These are phyloP conservation scores for Ceratitis capitata DNA, from an alignment of 1,140 invertebrate genomes.

Conservation along the genomic window DNA sequence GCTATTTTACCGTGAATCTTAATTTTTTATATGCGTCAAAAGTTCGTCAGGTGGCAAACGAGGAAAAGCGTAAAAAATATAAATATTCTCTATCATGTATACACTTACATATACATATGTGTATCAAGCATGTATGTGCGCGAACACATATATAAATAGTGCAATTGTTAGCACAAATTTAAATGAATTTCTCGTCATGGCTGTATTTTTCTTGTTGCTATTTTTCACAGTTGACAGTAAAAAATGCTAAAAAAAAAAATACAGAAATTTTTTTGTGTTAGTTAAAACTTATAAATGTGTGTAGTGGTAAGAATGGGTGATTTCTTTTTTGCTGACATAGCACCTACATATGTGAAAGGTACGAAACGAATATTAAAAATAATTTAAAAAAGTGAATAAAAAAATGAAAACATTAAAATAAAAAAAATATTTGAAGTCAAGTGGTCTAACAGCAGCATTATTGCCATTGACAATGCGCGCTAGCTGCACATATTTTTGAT, in stretches of 20 bases:
- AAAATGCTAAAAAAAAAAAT: not conserved
- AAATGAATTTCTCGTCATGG: not conserved
- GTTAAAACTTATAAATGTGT: not conserved
- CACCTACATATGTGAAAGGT: not conserved
- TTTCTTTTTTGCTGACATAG: not conserved
- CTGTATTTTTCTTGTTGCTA: not conserved
- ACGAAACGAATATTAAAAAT: not conserved
- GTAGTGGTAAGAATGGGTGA: not conserved
- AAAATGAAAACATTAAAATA: not conserved
- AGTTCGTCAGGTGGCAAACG: not conserved
- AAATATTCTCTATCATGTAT: not conserved
- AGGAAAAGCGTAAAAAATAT: not conserved
- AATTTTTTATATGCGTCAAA: not conserved
- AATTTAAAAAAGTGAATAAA: not conserved
- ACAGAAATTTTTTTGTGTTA: not conserved
- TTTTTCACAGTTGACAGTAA: not conserved
- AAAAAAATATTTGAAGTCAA: not conserved
- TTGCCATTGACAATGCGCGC: not conserved
- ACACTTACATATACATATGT: not conserved
- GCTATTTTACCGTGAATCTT: not conserved
- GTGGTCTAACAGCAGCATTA: not conserved
- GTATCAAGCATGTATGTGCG: not conserved
- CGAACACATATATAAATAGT: too few species aligned
- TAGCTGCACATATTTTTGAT: not conserved
- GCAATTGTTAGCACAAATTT: constrained; percentile 31